Base-by-base conservation (phyloP, 2,797 vertebrate genomes). In the Alca torda region DNA sequence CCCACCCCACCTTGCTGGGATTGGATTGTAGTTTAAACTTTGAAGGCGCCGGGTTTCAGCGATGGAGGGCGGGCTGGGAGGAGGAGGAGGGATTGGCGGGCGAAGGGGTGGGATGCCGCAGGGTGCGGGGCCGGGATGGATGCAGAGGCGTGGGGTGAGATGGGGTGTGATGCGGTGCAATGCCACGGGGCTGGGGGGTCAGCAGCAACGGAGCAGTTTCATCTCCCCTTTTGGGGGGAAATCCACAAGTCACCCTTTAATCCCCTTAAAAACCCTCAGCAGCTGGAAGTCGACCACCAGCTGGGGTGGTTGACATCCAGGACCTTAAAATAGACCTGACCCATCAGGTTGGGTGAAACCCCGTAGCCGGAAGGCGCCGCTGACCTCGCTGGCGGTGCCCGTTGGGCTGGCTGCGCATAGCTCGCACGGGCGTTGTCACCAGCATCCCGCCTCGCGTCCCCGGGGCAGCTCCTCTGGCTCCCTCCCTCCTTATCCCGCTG, bases 331-430 rank as follows among this genome's bases (percentile, higher is more conserved):
- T 2, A 95, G 50, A 75, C 41, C 79, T 20, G 2, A 54, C 26
- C 67, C 56, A 25, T 69, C 91, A 84, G 80, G 69, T 6, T 92
- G 88, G 79, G 69, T 3, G 21, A 61, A 88, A 12, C 13, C 37
- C 56, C 0, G 0, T 13, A 26, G 82, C 84, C 3, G 3, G 64
- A 46, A 80, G 93, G 83, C 1, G 0, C 69, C 0, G 0, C 68
- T 91, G 90, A 15, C 82, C 94, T 77, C 1, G 0, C 87, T 18
- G 85, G 61, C 59, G 17, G 79, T n/a, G 90, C 85, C 83, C 14
- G 3, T 57, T 10, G 74, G 54, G 76, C 46, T 0, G 53, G 18
- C 65, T 75, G 69, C 7, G 16, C 89, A 64, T 53, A 72, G 53
- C 76, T 91, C 2, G 1, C 0, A 0, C 1, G 63, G 90, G 76